Percentiles rank a stretch among this genome's conserved stretches.
These are phyloP conservation scores for Pachycephus smyrnensis DNA, from an alignment of 2,888 invertebrate genomes.

Conservation along the genomic window DNA sequence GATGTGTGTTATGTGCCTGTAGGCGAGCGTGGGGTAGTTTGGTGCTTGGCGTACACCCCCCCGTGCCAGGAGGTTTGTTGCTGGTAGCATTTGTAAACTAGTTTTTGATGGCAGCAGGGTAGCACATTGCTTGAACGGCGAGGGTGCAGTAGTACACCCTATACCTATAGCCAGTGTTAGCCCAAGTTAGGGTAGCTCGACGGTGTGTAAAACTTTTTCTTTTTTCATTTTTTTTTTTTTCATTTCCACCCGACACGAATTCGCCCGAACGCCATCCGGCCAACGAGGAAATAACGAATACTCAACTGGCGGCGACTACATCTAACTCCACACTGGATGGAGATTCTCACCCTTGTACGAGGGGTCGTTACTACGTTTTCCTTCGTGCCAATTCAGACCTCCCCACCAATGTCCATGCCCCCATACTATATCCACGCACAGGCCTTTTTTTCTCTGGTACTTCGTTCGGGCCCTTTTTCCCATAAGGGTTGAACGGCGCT, in stretches of 20 bases:
- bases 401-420: no score
- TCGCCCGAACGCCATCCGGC: slow-evolving; percentile 40
- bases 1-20: no score
- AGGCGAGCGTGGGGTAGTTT: slow-evolving; percentile 2
- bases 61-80: no score
- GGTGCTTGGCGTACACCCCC: slow-evolving; percentile 17
- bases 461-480: slow-evolving; percentile 8
- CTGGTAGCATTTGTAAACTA: slow-evolving; percentile 51
- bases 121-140: slow-evolving; percentile 31
- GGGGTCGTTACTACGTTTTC: slow-evolving; percentile 1
- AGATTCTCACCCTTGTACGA: not conserved
- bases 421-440: no score
- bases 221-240: slow-evolving; percentile 3
- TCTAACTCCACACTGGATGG: no score
- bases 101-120: slow-evolving; percentile 52
- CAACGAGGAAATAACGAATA: slow-evolving; percentile 52
- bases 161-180: no score
- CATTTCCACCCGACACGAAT: slow-evolving; percentile 27
- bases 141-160: slow-evolving; percentile 27
- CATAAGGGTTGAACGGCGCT: not conserved
- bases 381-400: not conserved
- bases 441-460: slow-evolving; percentile 2
- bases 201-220: no score
- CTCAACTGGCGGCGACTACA: slow-evolving; percentile 6
- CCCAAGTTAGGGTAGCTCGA: no score